These are phyloP conservation scores for Sula dactylatra DNA, from an alignment of 2,113 vertebrate species.

Conservation along the genomic window DNA sequence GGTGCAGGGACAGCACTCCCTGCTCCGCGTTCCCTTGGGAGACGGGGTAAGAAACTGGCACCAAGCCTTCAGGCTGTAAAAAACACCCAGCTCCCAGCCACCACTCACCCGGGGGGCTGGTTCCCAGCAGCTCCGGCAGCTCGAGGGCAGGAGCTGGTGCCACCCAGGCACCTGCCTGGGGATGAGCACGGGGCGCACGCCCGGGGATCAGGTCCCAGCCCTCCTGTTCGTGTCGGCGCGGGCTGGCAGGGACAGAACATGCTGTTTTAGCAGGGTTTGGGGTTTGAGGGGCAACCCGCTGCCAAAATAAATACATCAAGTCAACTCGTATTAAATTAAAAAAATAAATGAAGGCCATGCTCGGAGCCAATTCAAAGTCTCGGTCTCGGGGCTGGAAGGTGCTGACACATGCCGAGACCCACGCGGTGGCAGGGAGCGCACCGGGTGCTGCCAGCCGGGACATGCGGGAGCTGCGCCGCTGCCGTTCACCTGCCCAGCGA, in stretches of 20 bases:
- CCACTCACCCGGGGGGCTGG: neutral
- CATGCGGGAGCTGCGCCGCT: fast-evolving
- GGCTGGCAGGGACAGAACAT: neutral
- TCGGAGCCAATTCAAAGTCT: neutral
- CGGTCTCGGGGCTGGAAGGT: neutral
- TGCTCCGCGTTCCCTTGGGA: neutral
- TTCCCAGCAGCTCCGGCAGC: neutral
- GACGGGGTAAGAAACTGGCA: fast-evolving
- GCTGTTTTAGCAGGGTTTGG: neutral
- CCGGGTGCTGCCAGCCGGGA: neutral
- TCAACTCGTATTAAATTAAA: neutral
- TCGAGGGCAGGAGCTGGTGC: neutral
- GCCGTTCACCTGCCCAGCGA: neutral
- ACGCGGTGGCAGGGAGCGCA: neutral
- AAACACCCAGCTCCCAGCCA: neutral
- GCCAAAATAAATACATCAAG: conserved; percentile 28
- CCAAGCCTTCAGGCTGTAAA: neutral
- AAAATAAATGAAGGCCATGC: conserved; percentile 21
- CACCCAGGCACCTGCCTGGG: neutral
- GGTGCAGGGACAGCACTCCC: neutral
- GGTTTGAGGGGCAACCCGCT: neutral
- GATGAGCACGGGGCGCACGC: fast-evolving
- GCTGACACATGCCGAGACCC: neutral
- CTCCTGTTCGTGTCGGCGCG: neutral
- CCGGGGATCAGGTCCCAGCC: neutral